phyloP scores from a whole-genome alignment of 2,113 vertebrate species.

The Eretmochelys imbricata region DNA sequence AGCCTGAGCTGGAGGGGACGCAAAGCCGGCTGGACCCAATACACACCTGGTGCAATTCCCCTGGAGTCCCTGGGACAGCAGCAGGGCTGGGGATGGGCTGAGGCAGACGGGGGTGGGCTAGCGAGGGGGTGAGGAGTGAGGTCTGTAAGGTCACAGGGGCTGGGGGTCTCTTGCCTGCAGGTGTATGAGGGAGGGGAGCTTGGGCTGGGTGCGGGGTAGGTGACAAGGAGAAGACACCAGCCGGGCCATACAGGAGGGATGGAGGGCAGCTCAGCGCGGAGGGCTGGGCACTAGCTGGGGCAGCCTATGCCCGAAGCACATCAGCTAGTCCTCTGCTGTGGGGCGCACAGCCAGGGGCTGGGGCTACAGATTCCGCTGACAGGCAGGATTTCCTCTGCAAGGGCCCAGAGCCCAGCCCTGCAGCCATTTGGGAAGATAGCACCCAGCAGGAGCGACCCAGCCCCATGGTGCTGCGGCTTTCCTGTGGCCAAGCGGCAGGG shows the following conservation, averaged over 20 bases:
- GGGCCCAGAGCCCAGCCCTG: background rate
- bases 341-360: background rate
- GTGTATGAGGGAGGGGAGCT: background rate
- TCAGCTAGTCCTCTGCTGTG: background rate
- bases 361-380: background rate
- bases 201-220: background rate
- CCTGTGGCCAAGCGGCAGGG: too few species aligned
- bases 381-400: background rate
- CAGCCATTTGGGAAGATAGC: background rate
- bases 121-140: background rate
- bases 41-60: background rate
- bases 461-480: too few species aligned
- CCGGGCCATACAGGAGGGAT: background rate
- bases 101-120: background rate
- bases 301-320: too few species aligned
- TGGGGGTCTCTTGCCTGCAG: background rate
- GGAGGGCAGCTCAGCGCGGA: background rate
- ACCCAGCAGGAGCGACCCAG: too few species aligned
- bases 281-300: too few species aligned
- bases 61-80: background rate
- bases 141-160: too few species aligned
- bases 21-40: background rate
- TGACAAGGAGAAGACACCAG: too few species aligned
- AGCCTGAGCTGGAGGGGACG: background rate
- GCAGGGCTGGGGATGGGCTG: background rate